Conservation (phyloP, 1,140 invertebrate genomes). For the Eumeta japonica region DNA sequence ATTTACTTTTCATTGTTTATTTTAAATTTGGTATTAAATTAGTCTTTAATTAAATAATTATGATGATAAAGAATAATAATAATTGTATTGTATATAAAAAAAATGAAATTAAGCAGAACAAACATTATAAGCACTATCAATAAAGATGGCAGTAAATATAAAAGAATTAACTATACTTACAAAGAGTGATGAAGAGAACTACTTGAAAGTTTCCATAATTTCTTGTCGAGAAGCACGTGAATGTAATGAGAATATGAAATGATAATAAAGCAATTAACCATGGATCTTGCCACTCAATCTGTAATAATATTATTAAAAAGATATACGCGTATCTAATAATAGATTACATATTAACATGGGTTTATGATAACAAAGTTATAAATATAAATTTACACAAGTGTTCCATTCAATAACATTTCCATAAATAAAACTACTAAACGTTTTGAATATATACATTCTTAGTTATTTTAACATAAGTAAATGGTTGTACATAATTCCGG, state of each 20-base stretch:
- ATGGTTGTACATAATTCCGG: too few species aligned
- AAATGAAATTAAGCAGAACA: too few species aligned
- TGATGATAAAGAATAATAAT: too few species aligned
- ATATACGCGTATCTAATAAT: neutral
- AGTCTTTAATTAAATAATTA: too few species aligned
- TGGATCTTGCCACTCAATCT: constrained; percentile 89
- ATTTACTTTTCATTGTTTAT: too few species aligned
- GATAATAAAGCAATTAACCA: constrained; percentile 75
- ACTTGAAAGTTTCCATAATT: constrained; percentile 87
- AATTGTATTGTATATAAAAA: too few species aligned
- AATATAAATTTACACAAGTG: constrained; percentile 2
- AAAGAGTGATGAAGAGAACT: constrained; percentile 73
- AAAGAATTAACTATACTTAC: constrained; percentile 62
- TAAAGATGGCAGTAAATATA: neutral
- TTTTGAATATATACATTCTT: too few species aligned
- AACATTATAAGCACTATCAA: too few species aligned
- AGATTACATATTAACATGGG: neutral
- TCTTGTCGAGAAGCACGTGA: constrained; percentile 75
- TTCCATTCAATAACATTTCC: constrained; percentile 1
- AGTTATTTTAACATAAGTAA: too few species aligned
- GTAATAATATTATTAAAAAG: constrained; percentile 32
- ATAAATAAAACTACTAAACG: constrained; percentile 5
- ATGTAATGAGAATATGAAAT: constrained; percentile 74
- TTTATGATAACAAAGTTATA: constrained; percentile 11
- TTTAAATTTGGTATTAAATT: too few species aligned